phyloP scores from a whole-genome alignment of 2,797 vertebrate genomes.

The Toxotes lorentzi region DNA sequence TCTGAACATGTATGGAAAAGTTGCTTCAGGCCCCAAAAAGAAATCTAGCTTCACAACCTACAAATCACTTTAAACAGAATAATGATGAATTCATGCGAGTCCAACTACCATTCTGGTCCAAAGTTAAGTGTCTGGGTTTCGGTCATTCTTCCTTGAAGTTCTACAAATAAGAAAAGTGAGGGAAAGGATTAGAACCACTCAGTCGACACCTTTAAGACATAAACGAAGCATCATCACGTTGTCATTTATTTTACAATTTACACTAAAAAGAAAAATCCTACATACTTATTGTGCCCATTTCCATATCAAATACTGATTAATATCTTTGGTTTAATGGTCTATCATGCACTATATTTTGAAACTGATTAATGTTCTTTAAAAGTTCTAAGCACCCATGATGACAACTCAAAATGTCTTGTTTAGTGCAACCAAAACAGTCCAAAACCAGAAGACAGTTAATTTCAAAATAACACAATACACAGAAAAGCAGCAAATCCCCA shows the following conservation, averaged over 20 bases:
- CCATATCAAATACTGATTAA: neutral
- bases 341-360: neutral
- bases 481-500: neutral
- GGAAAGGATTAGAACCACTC: constrained; percentile 21
- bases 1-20: constrained; percentile 42
- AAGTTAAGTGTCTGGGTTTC: constrained; percentile 99
- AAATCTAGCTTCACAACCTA: constrained; percentile 58
- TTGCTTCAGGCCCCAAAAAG: neutral
- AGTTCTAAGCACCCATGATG: neutral
- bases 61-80: constrained; percentile 15
- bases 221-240: neutral
- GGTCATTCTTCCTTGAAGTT: constrained; percentile 91
- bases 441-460: neutral
- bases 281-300: neutral
- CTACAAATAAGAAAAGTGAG: constrained; percentile 77
- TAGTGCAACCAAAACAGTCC: neutral
- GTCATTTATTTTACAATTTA: neutral
- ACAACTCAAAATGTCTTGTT: neutral
- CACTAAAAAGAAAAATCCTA: neutral
- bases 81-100: constrained; percentile 22
- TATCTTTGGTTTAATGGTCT: neutral
- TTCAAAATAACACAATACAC: neutral
- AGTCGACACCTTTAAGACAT: neutral
- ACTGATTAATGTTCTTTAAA: neutral
- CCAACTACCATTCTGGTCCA: constrained; percentile 98